phyloP scores from a whole-genome alignment of 1,140 invertebrate species.

The Aphidius gifuensis region DNA sequence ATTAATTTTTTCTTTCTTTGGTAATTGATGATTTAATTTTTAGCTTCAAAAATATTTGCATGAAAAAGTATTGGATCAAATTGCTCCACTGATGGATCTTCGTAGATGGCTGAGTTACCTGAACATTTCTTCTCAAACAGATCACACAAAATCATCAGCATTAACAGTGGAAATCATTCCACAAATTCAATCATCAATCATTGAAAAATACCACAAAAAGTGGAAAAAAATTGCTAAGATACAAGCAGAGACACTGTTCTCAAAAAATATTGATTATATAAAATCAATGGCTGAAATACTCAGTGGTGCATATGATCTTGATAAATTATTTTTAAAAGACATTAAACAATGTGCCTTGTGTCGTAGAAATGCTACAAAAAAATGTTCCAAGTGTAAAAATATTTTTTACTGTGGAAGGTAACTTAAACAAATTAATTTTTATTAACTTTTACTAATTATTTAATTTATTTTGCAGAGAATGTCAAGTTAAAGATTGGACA shows the following conservation, averaged over 20 bases:
- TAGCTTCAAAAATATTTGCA: constrained; percentile 62
- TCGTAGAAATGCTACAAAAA: constrained; percentile 45
- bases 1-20: constrained; percentile 9
- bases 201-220: constrained; percentile 52
- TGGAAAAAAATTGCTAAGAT: constrained; percentile 60
- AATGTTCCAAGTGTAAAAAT: constrained; percentile 55
- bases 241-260: constrained; percentile 57
- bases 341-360: constrained; percentile 49
- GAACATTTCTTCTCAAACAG: constrained; percentile 40
- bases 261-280: constrained; percentile 53
- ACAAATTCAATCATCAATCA: constrained; percentile 53
- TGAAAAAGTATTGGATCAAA: constrained; percentile 69
- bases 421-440: no score
- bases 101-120: constrained; percentile 66
- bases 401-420: constrained; percentile 58
- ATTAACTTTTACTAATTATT: background rate
- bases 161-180: constrained; percentile 62
- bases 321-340: constrained; percentile 47
- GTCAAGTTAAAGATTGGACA: constrained; percentile 53
- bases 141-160: constrained; percentile 31
- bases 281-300: constrained; percentile 54
- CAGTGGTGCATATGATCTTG: constrained; percentile 52
- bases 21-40: background rate
- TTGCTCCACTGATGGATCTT: constrained; percentile 70
- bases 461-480: constrained; percentile 42